phyloP scores from a whole-genome alignment of 2,113 vertebrate species.

The Microcebus tavaratra region DNA sequence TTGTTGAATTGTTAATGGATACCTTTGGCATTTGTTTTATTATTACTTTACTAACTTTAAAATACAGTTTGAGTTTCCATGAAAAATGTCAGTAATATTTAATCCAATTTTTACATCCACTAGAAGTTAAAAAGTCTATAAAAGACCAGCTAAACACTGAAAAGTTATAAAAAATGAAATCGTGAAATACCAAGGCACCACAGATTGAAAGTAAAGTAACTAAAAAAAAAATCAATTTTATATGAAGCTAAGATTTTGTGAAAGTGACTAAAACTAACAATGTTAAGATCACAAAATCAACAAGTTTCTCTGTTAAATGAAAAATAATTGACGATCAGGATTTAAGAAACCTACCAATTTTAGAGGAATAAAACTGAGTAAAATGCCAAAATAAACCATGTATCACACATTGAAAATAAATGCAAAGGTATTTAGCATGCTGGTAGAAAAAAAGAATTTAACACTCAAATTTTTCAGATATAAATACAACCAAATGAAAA shows the following conservation, averaged over 20 bases:
- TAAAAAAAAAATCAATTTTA: not conserved
- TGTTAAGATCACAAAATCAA: conserved; percentile 41
- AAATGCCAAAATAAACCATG: conserved; percentile 51
- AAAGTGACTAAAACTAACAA: conserved; percentile 25
- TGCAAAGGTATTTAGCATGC: not conserved
- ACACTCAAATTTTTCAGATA: not conserved
- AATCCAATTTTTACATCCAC: conserved; percentile 13
- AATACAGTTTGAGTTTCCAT: not conserved
- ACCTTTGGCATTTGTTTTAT: not conserved
- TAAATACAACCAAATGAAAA: conserved; percentile 10
- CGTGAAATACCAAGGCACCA: not conserved
- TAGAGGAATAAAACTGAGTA: conserved; percentile 14
- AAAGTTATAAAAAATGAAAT: not conserved
- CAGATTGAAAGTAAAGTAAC: not conserved
- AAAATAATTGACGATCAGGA: conserved; percentile 46
- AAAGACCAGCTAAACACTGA: conserved; percentile 11
- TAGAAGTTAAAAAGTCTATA: conserved; percentile 34
- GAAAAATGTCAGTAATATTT: conserved; percentile 21
- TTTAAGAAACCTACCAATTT: conserved; percentile 34
- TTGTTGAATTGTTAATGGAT: conserved; percentile 12
- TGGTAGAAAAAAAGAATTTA: not conserved
- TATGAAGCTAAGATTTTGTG: not conserved
- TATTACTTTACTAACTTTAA: conserved; percentile 54
- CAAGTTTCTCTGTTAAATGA: conserved; percentile 32
- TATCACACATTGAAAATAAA: conserved; percentile 9